Evolutionary conservation across 2,113 vertebrate genomes (phyloP).

Genomic region (Typhlomys cinereus): DNA sequence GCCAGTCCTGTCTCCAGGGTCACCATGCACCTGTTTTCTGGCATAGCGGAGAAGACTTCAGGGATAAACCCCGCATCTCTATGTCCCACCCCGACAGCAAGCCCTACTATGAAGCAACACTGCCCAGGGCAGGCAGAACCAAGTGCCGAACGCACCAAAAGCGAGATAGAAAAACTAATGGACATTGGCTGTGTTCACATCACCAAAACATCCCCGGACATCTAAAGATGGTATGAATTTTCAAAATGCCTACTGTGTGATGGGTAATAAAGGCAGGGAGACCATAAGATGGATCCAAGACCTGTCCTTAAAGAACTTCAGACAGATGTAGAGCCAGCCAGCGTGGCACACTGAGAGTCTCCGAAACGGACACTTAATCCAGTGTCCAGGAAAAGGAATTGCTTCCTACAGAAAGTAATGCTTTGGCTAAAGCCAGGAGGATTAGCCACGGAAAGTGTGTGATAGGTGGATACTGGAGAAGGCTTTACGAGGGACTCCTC

Average conservation of each 20-base stretch:
- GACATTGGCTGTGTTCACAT: rapidly evolving
- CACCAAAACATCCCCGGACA: background rate
- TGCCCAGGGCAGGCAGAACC: background rate
- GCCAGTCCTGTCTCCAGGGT: background rate
- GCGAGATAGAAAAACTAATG: background rate
- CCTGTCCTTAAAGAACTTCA: background rate
- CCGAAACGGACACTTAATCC: background rate
- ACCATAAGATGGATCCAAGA: background rate
- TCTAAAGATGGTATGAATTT: background rate
- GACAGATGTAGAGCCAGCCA: background rate
- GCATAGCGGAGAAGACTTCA: background rate
- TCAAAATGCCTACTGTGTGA: background rate
- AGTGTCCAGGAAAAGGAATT: background rate
- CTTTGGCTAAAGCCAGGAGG: background rate
- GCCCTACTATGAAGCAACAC: background rate
- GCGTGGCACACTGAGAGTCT: background rate
- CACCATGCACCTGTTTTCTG: background rate
- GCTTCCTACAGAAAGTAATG: background rate
- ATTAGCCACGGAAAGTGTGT: background rate
- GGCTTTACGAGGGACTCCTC: background rate
- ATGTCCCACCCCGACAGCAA: background rate
- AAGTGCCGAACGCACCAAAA: background rate
- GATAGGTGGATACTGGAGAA: background rate
- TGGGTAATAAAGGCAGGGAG: background rate
- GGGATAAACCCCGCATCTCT: background rate